These are phyloP conservation scores for Xenus cinereus DNA, from an alignment of 2,113 vertebrate species.

Conservation along the genomic window DNA sequence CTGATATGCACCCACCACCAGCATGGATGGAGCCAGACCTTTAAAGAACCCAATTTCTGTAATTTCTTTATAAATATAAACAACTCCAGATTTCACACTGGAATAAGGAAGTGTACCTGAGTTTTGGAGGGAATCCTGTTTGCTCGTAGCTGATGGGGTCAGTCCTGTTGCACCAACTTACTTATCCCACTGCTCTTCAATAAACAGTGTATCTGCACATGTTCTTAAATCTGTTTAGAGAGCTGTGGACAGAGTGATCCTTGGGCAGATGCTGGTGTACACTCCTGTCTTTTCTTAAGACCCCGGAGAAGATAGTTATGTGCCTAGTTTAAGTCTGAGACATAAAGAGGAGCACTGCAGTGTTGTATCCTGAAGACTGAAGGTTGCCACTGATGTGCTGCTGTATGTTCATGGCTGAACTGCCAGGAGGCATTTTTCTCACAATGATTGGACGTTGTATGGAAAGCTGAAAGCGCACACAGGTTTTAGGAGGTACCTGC, in stretches of 20 bases:
- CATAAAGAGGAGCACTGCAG: not conserved
- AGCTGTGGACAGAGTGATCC: not conserved
- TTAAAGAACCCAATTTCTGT: not conserved
- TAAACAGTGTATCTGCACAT: not conserved
- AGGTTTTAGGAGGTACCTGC: not conserved
- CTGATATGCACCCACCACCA: rapidly evolving
- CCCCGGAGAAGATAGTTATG: not conserved
- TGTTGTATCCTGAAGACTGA: not conserved
- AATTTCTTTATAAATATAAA: not conserved
- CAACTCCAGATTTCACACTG: not conserved
- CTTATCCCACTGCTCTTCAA: not conserved
- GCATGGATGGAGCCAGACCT: not conserved
- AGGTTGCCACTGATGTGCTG: not conserved
- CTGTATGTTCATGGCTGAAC: not conserved
- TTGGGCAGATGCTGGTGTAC: not conserved
- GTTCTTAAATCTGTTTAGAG: not conserved
- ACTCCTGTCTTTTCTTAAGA: not conserved
- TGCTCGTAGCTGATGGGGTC: not conserved
- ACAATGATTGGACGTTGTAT: rapidly evolving
- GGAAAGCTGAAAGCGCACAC: not conserved
- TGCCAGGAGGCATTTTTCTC: not conserved
- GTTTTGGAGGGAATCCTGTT: not conserved
- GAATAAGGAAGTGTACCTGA: not conserved
- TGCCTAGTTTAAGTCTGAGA: not conserved
- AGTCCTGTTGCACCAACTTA: not conserved